These are phyloP conservation scores for Xiphophorus birchmanni DNA, from an alignment of 2,797 vertebrate genomes.

Conservation along the genomic window DNA sequence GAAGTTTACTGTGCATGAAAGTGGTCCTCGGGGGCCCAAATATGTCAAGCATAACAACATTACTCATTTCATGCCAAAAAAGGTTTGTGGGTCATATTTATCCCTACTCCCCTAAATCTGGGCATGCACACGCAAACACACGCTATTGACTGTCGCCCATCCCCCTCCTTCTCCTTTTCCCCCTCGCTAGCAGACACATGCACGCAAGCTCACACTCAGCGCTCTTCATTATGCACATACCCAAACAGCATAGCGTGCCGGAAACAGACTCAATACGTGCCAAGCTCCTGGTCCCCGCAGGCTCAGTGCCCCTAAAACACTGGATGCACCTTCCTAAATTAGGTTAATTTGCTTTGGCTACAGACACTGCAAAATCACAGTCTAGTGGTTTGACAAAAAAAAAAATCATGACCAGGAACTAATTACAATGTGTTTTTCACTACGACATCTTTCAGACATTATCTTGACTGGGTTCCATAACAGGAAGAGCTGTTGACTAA, in stretches of 20 bases:
- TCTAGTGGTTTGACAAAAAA: constrained; percentile 29
- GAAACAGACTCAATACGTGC: constrained; percentile 76
- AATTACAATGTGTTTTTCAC: constrained; percentile 17
- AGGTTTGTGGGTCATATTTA: constrained; percentile 63
- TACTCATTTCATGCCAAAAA: constrained; percentile 67
- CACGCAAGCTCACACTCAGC: constrained; percentile 67
- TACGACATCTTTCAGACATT: constrained; percentile 26
- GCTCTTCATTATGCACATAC: constrained; percentile 77
- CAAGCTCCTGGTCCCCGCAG: constrained; percentile 70
- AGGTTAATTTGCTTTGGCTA: constrained; percentile 68
- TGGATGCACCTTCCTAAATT: constrained; percentile 73
- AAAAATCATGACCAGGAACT: constrained; percentile 18
- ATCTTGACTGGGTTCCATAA: constrained; percentile 23
- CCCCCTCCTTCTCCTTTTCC: constrained; percentile 16
- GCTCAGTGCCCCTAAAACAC: constrained; percentile 71
- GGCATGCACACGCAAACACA: constrained; percentile 29
- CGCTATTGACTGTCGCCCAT: constrained; percentile 36
- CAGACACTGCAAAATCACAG: constrained; percentile 48
- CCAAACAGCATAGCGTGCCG: constrained; percentile 80
- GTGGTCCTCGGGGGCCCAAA: constrained; percentile 35
- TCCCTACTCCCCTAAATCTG: constrained; percentile 50
- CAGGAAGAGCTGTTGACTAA: neutral
- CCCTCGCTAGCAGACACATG: constrained; percentile 36
- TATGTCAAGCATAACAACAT: constrained; percentile 69
- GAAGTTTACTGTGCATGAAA: constrained; percentile 32